Evolutionary conservation across 2,888 invertebrate species (phyloP), one percentile per base, ranked within the genome.

Genomic region (Hofmannophila pseudospretella): DNA sequence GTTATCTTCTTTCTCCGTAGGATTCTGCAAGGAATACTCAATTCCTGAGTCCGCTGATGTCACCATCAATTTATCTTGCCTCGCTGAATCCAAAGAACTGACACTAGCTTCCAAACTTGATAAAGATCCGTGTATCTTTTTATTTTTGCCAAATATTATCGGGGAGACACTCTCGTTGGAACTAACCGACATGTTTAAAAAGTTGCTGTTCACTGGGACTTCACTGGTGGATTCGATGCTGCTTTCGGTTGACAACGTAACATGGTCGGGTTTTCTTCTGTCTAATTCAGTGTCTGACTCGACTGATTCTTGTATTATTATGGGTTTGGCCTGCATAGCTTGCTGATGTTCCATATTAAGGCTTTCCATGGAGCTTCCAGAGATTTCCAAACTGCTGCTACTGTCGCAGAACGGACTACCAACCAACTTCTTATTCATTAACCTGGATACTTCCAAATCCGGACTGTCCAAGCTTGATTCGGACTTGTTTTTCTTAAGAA

Each of bases 381-480:
- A 88, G 36, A 88, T 76, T 45, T 88, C 87, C 16, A 88, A 48
- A 9, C 85, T 85, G 2, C 86, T 85, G 45, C 73, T 84, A 41
- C 85, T 86, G 35, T 87, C 87, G 39, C 78, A 74, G 45, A 80
- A 82, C 2, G 80, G 76, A 49, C 81, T 82, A 3, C 71, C 69
- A 3, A 63, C 57, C 22, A 70, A 22, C 34, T 67, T 67, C 37
- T 77, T 81, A 45, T 79, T 74, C 82, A 88, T 88, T 3, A 87
- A 57, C 44, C 85, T 71, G 25, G 86, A 88, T 1, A 88, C 88
- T 60, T 88, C 88, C 42, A 87, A 49, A 50, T 88, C 88, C 0
- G 88, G 86, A 51, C 88, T 88, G 36, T 88, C 88, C n/a, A 87
- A 54, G 51, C 85, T 87, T 8, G 87, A 86, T 52, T 88, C 88